Evolutionary conservation across 2,113 vertebrate species (phyloP), one percentile per base, ranked within the genome.

Genomic region (Gambusia affinis): DNA sequence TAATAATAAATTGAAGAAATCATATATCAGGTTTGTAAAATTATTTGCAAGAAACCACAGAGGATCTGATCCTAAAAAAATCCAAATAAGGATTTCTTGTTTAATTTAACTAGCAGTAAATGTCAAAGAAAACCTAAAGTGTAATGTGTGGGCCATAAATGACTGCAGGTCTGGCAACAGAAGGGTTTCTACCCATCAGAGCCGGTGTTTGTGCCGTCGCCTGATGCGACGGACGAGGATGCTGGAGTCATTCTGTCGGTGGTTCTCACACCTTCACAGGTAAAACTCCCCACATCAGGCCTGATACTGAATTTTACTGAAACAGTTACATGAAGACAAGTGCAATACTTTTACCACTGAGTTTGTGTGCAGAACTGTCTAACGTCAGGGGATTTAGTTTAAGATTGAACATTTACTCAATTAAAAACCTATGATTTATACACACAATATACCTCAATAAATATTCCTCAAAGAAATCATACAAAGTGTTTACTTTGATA

Each of bases 101-200:
- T 30, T 30, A 0, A 37, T 37, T 37, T 37, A 47, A 47, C 3
- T 47, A 1, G 44, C 44, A 1, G 4, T 15, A 47, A 47, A 19
- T 47, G 44, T 47, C 4, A 17, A 47, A 47, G 5, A 47, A 47
- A 47, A 35, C 22, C 12, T 37, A 10, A 71, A 7, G 35, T 39
- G 37, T 15, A 42, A 1, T 66, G 60, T 54, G 14, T 69, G n/a
- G 8, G 54, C 65, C 15, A 1, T 73, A 37, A 37, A 62, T 4
- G 10, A 5, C 14, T 42, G 1, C 82, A 99, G 97, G 92, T 95
- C 3, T 99, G 97, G 97, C 74, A 93, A 83, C 92, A 96, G 92
- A 92, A 96, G 67, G 96, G 95, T 27, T 95, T 92, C 90, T 99
- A 95, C 92, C 97, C 97, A 0, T 99, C 97, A 33, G 97, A 99